Evolutionary conservation across 2,113 vertebrate species (phyloP).

Genomic region (Thamnophis sirtalis): DNA sequence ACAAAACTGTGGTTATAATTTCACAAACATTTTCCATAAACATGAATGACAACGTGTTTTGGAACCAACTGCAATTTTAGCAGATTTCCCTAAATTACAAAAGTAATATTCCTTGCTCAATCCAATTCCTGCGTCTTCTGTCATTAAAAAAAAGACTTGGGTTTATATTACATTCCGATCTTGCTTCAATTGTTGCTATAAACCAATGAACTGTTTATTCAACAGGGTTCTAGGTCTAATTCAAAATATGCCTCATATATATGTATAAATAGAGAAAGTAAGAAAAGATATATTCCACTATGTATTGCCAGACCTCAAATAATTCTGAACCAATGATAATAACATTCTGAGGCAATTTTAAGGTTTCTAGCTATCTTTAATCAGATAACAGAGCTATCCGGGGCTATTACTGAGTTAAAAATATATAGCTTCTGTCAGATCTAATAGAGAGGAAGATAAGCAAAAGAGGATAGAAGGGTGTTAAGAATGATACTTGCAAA

Average conservation of each 20-base stretch:
- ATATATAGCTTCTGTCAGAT: neutral
- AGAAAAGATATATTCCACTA: neutral
- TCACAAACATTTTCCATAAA: neutral
- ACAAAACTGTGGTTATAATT: neutral
- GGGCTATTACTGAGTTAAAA: neutral
- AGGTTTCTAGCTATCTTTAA: neutral
- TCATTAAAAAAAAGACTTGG: neutral
- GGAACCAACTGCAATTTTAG: neutral
- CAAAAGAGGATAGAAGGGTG: neutral
- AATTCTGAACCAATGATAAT: neutral
- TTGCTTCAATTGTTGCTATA: neutral
- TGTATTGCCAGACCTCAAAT: neutral
- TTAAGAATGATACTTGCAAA: neutral
- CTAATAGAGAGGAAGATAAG: neutral
- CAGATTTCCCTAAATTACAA: neutral
- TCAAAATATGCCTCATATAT: neutral
- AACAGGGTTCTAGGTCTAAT: neutral
- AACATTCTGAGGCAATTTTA: neutral
- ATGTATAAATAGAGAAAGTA: neutral
- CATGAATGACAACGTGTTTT: neutral
- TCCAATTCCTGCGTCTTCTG: neutral
- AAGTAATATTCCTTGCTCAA: neutral
- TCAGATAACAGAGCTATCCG: neutral
- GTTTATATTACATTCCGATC: neutral
- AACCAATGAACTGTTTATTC: neutral